Evolutionary conservation across 1,140 invertebrate genomes (phyloP).

Genomic region (Hyphantria cunea): DNA sequence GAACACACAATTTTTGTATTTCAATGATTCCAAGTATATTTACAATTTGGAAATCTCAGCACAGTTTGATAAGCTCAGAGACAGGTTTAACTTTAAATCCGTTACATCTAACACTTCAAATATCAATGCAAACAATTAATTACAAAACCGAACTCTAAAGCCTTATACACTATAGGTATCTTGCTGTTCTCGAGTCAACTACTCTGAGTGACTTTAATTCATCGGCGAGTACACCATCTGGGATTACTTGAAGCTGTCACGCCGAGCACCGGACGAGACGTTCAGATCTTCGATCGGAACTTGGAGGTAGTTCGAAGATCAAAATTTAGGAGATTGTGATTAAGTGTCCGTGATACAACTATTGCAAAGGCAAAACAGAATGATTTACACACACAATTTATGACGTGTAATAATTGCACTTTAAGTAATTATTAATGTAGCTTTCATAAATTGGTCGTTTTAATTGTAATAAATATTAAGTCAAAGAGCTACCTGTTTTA

Average conservation of each 20-base stretch:
- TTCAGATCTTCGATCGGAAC: slow-evolving; percentile 49
- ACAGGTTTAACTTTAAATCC: slow-evolving; percentile 14
- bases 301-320: slow-evolving; percentile 32
- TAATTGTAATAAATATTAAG: too few relatives aligned
- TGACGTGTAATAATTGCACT: too few relatives aligned
- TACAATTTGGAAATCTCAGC: neutral
- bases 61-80: neutral
- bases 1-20: too few relatives aligned
- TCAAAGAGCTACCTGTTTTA: too few relatives aligned
- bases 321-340: slow-evolving; percentile 21
- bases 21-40: too few relatives aligned
- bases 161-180: slow-evolving; percentile 32
- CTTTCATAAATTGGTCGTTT: too few relatives aligned
- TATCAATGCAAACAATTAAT: slow-evolving; percentile 33
- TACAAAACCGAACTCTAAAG: slow-evolving; percentile 27
- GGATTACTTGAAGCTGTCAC: slow-evolving; percentile 58
- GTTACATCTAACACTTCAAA: neutral
- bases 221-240: slow-evolving; percentile 52
- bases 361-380: too few relatives aligned
- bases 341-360: slow-evolving; percentile 5
- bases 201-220: slow-evolving; percentile 59
- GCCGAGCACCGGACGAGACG: slow-evolving; percentile 37
- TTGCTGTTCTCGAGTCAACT: slow-evolving; percentile 51
- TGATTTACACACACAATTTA: too few relatives aligned
- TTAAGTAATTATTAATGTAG: too few relatives aligned